Evolutionary conservation across 1,140 invertebrate genomes (phyloP).

Genomic region (Drosophila bocki): DNA sequence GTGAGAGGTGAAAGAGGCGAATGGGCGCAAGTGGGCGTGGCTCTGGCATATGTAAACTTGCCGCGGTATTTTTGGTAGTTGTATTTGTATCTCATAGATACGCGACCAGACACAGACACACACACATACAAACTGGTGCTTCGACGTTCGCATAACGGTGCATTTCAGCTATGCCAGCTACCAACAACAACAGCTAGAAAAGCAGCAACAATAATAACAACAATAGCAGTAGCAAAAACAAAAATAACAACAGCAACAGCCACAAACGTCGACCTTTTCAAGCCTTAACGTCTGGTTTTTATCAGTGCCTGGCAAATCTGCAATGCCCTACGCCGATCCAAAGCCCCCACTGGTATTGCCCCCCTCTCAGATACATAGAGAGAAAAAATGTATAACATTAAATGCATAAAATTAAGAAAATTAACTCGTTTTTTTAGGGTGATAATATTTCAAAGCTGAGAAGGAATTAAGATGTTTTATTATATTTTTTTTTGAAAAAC

Average conservation of each 20-base stretch:
- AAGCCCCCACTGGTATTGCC: background rate
- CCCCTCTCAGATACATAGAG: background rate
- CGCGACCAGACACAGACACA: conserved; percentile 24
- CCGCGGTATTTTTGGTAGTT: conserved; percentile 25
- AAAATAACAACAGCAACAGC: conserved; percentile 21
- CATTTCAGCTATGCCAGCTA: conserved; percentile 68
- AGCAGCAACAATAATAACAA: conserved; percentile 15
- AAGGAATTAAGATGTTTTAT: too few relatives aligned
- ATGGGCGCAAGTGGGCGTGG: background rate
- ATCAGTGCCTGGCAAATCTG: conserved; percentile 75
- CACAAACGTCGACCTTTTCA: conserved; percentile 70
- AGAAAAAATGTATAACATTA: background rate
- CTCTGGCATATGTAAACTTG: conserved; percentile 69
- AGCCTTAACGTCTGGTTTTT: conserved; percentile 74
- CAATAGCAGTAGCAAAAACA: conserved; percentile 16
- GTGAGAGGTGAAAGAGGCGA: background rate
- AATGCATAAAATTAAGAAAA: too few relatives aligned
- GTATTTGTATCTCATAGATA: conserved; percentile 81
- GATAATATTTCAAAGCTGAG: too few relatives aligned
- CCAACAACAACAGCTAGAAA: conserved; percentile 19
- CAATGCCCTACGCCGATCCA: conserved; percentile 19
- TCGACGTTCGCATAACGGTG: conserved; percentile 66
- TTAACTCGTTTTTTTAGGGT: too few relatives aligned
- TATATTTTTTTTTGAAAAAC: too few relatives aligned
- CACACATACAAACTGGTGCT: conserved; percentile 2